Percentiles rank a stretch among this genome's conserved stretches.
Conservation (phyloP, 2,113 vertebrate genomes). For the Calyptomena viridis region DNA sequence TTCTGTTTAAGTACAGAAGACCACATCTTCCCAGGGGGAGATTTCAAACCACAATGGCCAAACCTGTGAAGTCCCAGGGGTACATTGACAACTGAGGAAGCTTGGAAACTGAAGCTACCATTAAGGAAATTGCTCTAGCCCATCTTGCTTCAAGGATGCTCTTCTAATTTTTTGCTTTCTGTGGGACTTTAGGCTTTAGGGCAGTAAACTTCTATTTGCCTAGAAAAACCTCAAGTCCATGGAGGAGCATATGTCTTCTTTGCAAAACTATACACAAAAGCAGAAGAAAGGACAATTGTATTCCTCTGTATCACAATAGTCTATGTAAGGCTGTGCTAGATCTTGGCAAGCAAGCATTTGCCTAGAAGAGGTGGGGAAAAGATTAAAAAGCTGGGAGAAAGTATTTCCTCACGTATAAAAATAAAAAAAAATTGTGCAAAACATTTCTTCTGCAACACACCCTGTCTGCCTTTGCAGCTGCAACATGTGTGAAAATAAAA, state of each 20-base stretch:
- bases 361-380: not conserved
- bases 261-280: not conserved
- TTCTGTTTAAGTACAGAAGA: not conserved
- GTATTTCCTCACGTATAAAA: not conserved
- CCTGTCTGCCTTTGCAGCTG: not conserved
- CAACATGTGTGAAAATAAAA: not conserved
- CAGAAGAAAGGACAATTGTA: not conserved
- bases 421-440: not conserved
- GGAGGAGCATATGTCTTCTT: not conserved
- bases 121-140: not conserved
- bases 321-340: not conserved
- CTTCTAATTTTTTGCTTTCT: not conserved
- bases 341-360: not conserved
- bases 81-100: not conserved
- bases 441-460: not conserved
- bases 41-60: not conserved
- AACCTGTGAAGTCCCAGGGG: not conserved
- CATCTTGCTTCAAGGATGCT: not conserved
- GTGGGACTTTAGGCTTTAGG: not conserved
- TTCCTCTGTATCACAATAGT: not conserved
- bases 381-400: not conserved
- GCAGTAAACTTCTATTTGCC: not conserved
- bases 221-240: not conserved
- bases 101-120: not conserved
- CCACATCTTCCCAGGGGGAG: not conserved